Evolutionary conservation across 2,888 invertebrate genomes (phyloP).

Genomic region (Acanthosepion esculentum): DNA sequence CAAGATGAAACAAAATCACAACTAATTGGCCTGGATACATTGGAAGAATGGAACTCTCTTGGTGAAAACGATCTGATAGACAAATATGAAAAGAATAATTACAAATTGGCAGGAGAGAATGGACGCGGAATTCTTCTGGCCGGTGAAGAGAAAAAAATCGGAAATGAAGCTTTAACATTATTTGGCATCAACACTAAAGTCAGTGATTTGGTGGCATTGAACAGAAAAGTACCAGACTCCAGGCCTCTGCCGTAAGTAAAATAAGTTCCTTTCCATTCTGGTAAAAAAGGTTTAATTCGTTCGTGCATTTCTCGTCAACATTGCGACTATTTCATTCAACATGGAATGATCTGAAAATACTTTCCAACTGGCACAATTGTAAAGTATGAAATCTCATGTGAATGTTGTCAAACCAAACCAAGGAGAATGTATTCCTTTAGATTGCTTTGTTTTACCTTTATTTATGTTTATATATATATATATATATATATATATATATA

Average conservation of each 20-base stretch:
- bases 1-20: not conserved
- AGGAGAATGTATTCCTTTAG: no score
- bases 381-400: no score
- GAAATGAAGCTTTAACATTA: conserved; percentile 51
- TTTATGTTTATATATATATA: no score
- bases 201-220: conserved; percentile 65
- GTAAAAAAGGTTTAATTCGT: no score
- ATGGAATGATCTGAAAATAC: no score
- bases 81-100: conserved; percentile 60
- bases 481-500: no score
- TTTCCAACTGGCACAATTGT: no score
- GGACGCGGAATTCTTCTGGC: conserved; percentile 60
- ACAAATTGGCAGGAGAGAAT: conserved; percentile 58
- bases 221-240: conserved; percentile 65
- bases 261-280: no score
- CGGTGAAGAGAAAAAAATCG: conserved; percentile 54
- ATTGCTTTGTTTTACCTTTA: no score
- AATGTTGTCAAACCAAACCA: no score
- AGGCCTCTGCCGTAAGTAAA: conserved; percentile 52
- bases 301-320: no score
- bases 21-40: not conserved
- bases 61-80: conserved; percentile 55
- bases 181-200: conserved; percentile 61
- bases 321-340: no score
- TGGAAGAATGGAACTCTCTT: not conserved